phyloP scores from a whole-genome alignment of 2,113 vertebrate species.

The Sialia sialis region DNA sequence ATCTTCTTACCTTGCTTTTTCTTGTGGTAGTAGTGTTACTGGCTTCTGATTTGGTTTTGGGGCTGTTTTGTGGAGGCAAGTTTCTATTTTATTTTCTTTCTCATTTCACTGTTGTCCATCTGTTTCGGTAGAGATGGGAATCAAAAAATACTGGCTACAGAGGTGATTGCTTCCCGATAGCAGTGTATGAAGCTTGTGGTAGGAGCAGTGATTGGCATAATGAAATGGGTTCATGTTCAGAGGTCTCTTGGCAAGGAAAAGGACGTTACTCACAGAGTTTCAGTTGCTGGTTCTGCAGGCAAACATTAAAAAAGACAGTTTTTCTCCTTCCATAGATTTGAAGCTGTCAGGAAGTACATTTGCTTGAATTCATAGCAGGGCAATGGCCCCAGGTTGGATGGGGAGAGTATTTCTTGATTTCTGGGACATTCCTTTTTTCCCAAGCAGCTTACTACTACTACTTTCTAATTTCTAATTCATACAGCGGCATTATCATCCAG shows the following conservation, averaged over 20 bases:
- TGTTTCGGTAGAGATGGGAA: not conserved
- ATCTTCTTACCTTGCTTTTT: not conserved
- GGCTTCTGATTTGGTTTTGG: not conserved
- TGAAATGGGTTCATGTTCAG: not conserved
- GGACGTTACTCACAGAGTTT: not conserved
- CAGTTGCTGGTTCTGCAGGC: not conserved
- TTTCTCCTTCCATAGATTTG: not conserved
- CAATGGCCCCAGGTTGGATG: not conserved
- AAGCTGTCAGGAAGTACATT: not conserved
- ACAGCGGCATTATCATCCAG: not conserved
- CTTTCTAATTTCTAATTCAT: not conserved
- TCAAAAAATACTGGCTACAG: not conserved
- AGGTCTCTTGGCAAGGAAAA: not conserved
- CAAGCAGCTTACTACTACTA: not conserved
- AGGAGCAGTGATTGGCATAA: not conserved
- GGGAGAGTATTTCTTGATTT: not conserved
- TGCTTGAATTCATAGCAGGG: not conserved
- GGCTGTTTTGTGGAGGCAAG: too few relatives aligned
- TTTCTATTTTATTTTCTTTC: not conserved
- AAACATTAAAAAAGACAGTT: not conserved
- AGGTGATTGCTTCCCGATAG: not conserved
- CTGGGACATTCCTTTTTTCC: not conserved
- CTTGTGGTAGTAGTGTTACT: not conserved
- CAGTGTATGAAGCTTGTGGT: not conserved
- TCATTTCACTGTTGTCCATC: not conserved